These are phyloP conservation scores for Apodemia zela DNA, from an alignment of 2,888 invertebrate genomes.

Conservation along the genomic window DNA sequence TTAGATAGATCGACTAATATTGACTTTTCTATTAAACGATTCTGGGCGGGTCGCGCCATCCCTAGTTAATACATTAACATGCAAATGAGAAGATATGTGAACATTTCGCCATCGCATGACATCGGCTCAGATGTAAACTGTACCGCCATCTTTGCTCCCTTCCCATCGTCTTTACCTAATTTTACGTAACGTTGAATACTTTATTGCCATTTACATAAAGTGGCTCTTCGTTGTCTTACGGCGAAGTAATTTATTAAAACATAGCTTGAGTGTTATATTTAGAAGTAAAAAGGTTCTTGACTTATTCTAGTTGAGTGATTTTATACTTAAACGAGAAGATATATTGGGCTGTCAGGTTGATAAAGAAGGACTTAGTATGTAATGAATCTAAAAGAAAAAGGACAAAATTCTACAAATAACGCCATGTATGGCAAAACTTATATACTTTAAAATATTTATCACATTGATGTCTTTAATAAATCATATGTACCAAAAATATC, in stretches of 20 bases:
- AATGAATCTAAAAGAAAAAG: too few relatives aligned
- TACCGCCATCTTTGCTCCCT: slow-evolving; percentile 54
- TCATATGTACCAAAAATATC: too few relatives aligned
- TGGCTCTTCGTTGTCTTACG: slow-evolving; percentile 68
- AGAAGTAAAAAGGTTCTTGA: slow-evolving; percentile 7
- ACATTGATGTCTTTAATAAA: too few relatives aligned
- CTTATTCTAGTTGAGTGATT: not conserved
- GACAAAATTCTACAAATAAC: too few relatives aligned
- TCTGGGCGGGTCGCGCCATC: not conserved
- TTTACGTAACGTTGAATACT: slow-evolving; percentile 57
- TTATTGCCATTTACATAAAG: slow-evolving; percentile 72
- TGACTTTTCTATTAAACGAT: not conserved
- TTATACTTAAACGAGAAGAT: not conserved
- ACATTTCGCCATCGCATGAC: slow-evolving; percentile 40
- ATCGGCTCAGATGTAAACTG: slow-evolving; percentile 59
- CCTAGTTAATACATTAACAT: slow-evolving; percentile 51
- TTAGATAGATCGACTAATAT: not conserved
- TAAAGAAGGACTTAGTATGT: not conserved
- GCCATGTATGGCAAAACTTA: too few relatives aligned
- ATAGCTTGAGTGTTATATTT: slow-evolving; percentile 22
- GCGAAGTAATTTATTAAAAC: slow-evolving; percentile 55
- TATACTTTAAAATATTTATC: too few relatives aligned
- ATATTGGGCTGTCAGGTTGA: not conserved
- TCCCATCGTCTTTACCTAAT: slow-evolving; percentile 61
- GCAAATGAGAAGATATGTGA: slow-evolving; percentile 71